Evolutionary conservation across 2,797 vertebrate species (phyloP).

Genomic region (Lacerta viridis): DNA sequence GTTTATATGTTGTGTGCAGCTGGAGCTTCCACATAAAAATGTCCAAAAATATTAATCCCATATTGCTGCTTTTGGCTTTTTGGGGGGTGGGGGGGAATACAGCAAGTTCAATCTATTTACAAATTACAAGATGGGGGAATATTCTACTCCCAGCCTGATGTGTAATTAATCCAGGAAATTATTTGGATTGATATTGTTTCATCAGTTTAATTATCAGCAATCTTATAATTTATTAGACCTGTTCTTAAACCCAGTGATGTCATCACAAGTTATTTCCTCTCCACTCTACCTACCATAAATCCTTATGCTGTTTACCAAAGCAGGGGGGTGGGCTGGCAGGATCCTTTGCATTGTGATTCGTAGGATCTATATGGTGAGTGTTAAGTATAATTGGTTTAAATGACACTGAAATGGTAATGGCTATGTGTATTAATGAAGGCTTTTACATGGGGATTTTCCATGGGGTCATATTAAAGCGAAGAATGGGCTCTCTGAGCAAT

Average conservation of each 20-base stretch:
- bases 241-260: background rate
- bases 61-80: background rate
- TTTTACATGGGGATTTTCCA: too few species aligned
- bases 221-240: background rate
- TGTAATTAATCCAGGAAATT: background rate
- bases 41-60: background rate
- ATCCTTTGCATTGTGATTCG: background rate
- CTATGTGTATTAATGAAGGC: too few species aligned
- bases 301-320: background rate
- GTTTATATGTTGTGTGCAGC: background rate
- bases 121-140: background rate
- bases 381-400: too few species aligned
- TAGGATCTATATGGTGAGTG: too few species aligned
- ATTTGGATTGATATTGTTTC: background rate
- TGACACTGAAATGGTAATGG: too few species aligned
- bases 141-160: background rate
- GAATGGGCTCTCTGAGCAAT: too few species aligned
- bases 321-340: too few species aligned
- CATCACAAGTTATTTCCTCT: background rate
- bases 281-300: background rate
- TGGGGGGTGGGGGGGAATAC: background rate
- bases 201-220: background rate
- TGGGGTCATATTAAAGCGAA: too few species aligned
- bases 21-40: slow-evolving; percentile 24
- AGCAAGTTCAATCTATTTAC: background rate